These are phyloP conservation scores for Isaurus tuberculatus DNA, from an alignment of 92 coral and sea anemone species.

Conservation along the genomic window DNA sequence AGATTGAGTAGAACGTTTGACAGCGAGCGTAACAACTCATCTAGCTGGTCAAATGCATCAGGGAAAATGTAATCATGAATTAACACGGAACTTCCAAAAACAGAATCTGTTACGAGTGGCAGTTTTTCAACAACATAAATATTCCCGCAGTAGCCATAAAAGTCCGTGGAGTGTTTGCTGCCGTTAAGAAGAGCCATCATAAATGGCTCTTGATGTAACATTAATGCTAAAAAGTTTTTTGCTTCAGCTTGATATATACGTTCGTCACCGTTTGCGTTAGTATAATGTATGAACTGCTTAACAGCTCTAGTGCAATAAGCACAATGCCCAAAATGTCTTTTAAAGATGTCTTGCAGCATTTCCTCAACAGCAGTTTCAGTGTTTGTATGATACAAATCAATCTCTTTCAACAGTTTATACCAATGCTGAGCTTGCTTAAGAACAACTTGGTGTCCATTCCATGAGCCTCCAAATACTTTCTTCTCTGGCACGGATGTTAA, in stretches of 20 bases:
- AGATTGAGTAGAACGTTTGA: background rate
- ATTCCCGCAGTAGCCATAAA: conserved; percentile 81
- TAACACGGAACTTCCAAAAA: conserved; percentile 57
- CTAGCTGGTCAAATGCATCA: conserved; percentile 63
- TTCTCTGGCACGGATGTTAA: conserved; percentile 44
- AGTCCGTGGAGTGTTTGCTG: conserved; percentile 65
- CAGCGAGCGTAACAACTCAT: conserved; percentile 34
- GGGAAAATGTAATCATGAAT: conserved; percentile 64
- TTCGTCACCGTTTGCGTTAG: conserved; percentile 70
- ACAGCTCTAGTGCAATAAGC: conserved; percentile 56
- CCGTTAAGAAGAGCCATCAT: conserved; percentile 70
- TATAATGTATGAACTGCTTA: conserved; percentile 37
- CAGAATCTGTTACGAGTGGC: conserved; percentile 54
- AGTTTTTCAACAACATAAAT: conserved; percentile 72
- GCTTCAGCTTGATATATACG: conserved; percentile 60
- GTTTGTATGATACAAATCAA: background rate
- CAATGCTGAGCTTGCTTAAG: conserved; percentile 49
- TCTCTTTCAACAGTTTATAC: conserved; percentile 30
- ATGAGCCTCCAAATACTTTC: conserved; percentile 55
- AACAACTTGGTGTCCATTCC: conserved; percentile 56
- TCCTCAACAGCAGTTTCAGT: background rate
- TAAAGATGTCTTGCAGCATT: background rate
- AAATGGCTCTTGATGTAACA: conserved; percentile 68
- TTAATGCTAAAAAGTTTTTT: conserved; percentile 57
- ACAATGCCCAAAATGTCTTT: conserved; percentile 49